These are phyloP conservation scores for Trochalopteron elliotii DNA, from an alignment of 2,113 vertebrate species.

Conservation along the genomic window DNA sequence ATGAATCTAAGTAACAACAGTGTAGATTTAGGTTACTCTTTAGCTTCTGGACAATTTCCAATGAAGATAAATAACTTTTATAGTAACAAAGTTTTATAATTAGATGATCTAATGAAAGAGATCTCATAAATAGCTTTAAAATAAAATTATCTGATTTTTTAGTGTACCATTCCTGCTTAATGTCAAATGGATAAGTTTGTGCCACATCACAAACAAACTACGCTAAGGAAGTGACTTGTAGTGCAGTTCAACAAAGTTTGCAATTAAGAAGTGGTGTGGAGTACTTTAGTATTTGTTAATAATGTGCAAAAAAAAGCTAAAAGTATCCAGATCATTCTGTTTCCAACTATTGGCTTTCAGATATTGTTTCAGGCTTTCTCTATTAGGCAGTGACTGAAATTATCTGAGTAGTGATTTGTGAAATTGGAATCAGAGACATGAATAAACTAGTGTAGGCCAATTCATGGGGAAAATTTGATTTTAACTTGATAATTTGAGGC, in stretches of 20 bases:
- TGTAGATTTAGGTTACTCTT: neutral
- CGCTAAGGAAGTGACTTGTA: neutral
- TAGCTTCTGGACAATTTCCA: neutral
- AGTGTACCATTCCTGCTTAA: neutral
- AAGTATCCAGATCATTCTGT: neutral
- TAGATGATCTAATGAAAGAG: neutral
- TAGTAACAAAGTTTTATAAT: neutral
- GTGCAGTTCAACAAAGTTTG: neutral
- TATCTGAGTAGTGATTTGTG: neutral
- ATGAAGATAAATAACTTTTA: neutral
- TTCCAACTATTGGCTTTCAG: neutral
- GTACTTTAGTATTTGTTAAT: neutral
- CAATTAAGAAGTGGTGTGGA: neutral
- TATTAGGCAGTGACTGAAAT: neutral
- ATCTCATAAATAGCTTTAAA: neutral
- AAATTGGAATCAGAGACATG: neutral
- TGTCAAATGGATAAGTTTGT: rapidly evolving
- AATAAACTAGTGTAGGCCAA: neutral
- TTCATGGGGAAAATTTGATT: neutral
- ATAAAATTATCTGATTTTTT: neutral
- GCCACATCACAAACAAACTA: neutral
- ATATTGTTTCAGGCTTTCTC: neutral
- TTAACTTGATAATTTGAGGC: neutral
- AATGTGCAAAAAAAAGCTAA: neutral
- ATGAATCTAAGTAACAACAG: neutral